Evolutionary conservation across 2,888 invertebrate genomes (phyloP), one percentile per base, ranked within the genome.

Genomic region (Phasia obesa): DNA sequence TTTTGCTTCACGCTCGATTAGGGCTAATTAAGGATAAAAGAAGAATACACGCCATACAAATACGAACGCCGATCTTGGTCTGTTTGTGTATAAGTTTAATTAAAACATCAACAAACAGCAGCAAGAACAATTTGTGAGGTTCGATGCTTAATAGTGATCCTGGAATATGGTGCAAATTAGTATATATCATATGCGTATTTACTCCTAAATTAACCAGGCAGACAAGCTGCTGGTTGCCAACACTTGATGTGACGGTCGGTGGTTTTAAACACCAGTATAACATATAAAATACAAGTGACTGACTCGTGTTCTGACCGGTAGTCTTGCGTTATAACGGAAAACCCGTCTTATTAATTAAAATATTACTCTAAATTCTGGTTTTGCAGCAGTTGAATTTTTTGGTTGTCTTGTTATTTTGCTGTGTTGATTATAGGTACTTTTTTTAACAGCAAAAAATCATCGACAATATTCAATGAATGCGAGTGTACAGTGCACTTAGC

Each of bases 401-500:
- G 31, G 7, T 76, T 38, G 19, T 38, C 2, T 59, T 49, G 19
- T 69, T 64, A 21, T 73, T 64, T 69, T 65, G 25, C 17, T 74
- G 13, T 47, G 3, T 65, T 49, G 17, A 6, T 27, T 47, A 47
- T 47, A 21, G 42, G 38, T 67, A 53, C 57, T 64, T 49, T 38
- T 64, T 49, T 27, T 49, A 47, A 23, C 62, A 67, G 31, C 42
- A 67, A 73, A 57, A 73, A 65, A 49, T 53, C 23, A 55, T 78
- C 80, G 80, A 84, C 85, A 80, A 64, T 81, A 67, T 79, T 79
- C 73, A 81, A 81, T 65, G 59, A 60, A 67, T 79, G 79, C 79
- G 79, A 67, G 73, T 74, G 87, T 85, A 87, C 86, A 86, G 86
- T 86, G 87, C 87, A 87, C 87, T 87, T 88, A 89, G 89, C 89